phyloP scores from a whole-genome alignment of 2,113 vertebrate species.

The Canis aureus region DNA sequence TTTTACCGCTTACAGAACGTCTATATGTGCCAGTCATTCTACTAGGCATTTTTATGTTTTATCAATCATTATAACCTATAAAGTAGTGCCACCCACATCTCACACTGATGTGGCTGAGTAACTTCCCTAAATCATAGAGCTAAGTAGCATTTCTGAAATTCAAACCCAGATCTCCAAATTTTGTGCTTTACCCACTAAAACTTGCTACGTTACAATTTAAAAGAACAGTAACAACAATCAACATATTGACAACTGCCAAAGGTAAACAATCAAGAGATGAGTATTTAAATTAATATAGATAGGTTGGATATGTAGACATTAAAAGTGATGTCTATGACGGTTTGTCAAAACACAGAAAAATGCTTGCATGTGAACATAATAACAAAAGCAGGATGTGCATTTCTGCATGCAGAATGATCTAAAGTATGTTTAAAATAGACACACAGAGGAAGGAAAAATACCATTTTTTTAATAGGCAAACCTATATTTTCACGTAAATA shows the following conservation, averaged over 20 bases:
- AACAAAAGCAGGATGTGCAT: background rate
- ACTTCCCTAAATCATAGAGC: background rate
- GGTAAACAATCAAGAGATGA: background rate
- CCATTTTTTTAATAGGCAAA: background rate
- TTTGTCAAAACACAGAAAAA: constrained; percentile 29
- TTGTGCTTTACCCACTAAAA: background rate
- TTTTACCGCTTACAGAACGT: background rate
- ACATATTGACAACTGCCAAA: background rate
- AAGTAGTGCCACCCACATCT: background rate
- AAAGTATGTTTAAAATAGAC: background rate
- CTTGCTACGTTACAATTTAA: background rate
- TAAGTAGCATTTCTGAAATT: constrained; percentile 4
- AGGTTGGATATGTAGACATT: background rate
- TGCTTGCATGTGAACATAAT: background rate
- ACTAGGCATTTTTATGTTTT: background rate
- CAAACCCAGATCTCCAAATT: background rate
- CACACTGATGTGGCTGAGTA: background rate
- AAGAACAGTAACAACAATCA: background rate
- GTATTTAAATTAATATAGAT: constrained; percentile 12
- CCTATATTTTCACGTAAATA: background rate
- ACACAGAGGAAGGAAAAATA: background rate
- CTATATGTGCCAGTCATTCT: background rate
- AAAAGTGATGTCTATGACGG: background rate
- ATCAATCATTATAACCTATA: background rate
- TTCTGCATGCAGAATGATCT: background rate